Percentiles rank a stretch among this genome's conserved stretches.
phyloP scores from a whole-genome alignment of 2,888 invertebrate genomes.

The Biston betularia region DNA sequence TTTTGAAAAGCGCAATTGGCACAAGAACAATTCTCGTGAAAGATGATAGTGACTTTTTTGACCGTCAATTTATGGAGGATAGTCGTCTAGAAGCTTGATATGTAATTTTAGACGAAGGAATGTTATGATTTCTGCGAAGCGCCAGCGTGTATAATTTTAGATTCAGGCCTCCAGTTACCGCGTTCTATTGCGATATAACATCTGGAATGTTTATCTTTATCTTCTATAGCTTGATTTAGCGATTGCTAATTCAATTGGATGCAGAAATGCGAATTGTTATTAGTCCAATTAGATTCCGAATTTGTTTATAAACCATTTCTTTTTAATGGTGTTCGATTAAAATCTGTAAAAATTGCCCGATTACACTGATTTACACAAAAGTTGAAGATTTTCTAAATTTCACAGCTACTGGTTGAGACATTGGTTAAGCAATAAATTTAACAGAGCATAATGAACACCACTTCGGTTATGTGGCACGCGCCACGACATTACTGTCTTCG shows the following conservation, averaged over 20 bases:
- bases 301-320: not conserved
- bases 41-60: conserved; percentile 41
- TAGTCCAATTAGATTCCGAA: not conserved
- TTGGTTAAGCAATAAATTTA: not conserved
- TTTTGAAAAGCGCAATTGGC: conserved; percentile 63
- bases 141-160: conserved; percentile 61
- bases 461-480: not conserved
- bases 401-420: too few relatives aligned
- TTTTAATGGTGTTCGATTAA: not conserved
- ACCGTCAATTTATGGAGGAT: conserved; percentile 34
- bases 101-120: conserved; percentile 66
- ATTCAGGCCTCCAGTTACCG: conserved; percentile 43
- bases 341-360: not conserved
- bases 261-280: conserved; percentile 7
- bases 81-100: conserved; percentile 56
- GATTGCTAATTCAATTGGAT: conserved; percentile 4
- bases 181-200: conserved; percentile 40
- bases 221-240: conserved; percentile 21
- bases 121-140: conserved; percentile 63
- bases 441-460: not conserved
- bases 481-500: not conserved
- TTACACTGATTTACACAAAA: not conserved
- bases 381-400: not conserved
- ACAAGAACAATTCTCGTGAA: conserved; percentile 62
- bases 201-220: conserved; percentile 48